These are phyloP conservation scores for Gopherus evgoodei DNA, from an alignment of 2,113 vertebrate genomes.

Conservation along the genomic window DNA sequence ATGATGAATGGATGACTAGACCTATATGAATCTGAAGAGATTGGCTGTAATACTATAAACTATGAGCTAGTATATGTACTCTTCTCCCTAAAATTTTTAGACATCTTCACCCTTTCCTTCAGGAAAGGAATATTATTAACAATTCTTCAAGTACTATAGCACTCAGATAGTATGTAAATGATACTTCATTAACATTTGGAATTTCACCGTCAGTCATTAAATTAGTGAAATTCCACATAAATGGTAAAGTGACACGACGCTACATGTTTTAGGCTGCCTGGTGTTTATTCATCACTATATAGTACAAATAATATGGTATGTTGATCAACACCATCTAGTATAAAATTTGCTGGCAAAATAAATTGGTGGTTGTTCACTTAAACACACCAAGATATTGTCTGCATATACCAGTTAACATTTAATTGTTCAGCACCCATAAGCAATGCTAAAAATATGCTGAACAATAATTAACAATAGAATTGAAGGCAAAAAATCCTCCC, in stretches of 20 bases:
- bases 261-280: constrained; percentile 26
- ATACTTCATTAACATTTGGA: constrained; percentile 51
- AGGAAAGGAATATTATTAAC: constrained; percentile 5
- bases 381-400: constrained; percentile 2
- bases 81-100: background rate
- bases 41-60: constrained; percentile 2
- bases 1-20: constrained; percentile 3
- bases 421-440: constrained; percentile 7
- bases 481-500: background rate
- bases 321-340: background rate
- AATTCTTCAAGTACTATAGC: constrained; percentile 11
- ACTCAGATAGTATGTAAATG: constrained; percentile 13
- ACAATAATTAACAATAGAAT: background rate
- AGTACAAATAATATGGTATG: background rate
- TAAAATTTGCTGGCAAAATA: background rate
- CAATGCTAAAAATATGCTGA: background rate
- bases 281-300: background rate
- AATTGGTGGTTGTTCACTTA: constrained; percentile 7
- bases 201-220: constrained; percentile 24
- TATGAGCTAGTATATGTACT: background rate
- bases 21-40: background rate
- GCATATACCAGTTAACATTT: background rate
- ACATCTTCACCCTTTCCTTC: background rate
- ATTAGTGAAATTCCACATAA: constrained; percentile 40
- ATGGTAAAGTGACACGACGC: constrained; percentile 46